Percentiles rank a stretch among this genome's conserved stretches.
Conservation (phyloP, 2,888 invertebrate genomes). For the Dendrolimus houi region DNA sequence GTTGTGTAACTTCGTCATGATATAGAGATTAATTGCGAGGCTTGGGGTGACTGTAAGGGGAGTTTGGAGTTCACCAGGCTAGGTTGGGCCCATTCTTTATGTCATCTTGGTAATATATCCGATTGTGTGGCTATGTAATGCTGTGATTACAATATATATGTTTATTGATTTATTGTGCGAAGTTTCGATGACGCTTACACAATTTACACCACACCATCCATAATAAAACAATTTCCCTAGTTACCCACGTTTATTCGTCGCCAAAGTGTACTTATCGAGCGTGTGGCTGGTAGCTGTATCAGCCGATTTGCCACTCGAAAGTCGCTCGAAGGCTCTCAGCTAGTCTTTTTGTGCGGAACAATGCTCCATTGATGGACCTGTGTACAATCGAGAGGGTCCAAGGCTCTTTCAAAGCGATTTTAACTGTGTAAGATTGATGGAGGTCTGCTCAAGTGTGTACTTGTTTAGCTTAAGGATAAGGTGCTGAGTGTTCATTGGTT, state of each 20-base stretch:
- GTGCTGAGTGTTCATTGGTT: background rate
- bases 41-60: too few relatives aligned
- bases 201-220: too few relatives aligned
- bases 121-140: too few relatives aligned
- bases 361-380: background rate
- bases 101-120: too few relatives aligned
- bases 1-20: too few relatives aligned
- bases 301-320: conserved; percentile 27
- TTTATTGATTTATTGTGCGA: too few relatives aligned
- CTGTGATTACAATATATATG: too few relatives aligned
- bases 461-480: background rate
- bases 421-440: background rate
- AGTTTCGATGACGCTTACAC: too few relatives aligned
- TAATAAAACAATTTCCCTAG: background rate
- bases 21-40: too few relatives aligned
- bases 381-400: background rate
- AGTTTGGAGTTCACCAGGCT: too few relatives aligned
- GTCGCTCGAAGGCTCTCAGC: conserved; percentile 23
- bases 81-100: too few relatives aligned
- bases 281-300: conserved; percentile 15
- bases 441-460: background rate
- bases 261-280: conserved; percentile 13
- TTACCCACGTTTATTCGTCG: background rate
- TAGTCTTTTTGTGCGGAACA: conserved; percentile 20
- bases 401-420: background rate